Conservation (phyloP, 2,888 invertebrate species). For the Drosophila koepferae region DNA sequence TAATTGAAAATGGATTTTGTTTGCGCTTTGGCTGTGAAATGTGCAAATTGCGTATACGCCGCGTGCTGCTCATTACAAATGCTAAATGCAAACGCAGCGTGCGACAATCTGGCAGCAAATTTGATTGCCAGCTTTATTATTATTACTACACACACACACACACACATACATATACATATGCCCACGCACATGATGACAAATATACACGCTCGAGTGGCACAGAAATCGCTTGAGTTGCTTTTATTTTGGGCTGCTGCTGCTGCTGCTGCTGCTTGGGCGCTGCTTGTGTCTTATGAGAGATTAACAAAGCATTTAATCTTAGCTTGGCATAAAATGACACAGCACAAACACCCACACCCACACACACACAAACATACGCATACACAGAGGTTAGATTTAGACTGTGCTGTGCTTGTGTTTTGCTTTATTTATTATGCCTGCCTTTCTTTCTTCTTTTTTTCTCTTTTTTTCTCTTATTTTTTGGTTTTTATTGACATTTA, state of each 20-base stretch:
- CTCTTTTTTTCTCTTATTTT: slow-evolving; percentile 12
- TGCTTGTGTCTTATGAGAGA: slow-evolving; percentile 55
- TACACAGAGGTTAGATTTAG: slow-evolving; percentile 30
- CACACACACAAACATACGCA: slow-evolving; percentile 20
- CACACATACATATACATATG: background rate
- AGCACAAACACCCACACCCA: slow-evolving; percentile 29
- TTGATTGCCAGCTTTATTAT: slow-evolving; percentile 60
- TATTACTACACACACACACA: slow-evolving; percentile 36
- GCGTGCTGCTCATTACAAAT: slow-evolving; percentile 13
- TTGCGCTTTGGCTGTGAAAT: slow-evolving; percentile 20
- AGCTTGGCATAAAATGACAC: slow-evolving; percentile 62
- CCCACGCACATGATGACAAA: slow-evolving; percentile 13
- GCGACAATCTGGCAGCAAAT: slow-evolving; percentile 51
- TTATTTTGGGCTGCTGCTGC: slow-evolving; percentile 34
- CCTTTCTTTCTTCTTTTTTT: slow-evolving; percentile 10
- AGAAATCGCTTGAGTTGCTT: slow-evolving; percentile 47
- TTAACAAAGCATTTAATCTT: slow-evolving; percentile 77
- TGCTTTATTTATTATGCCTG: slow-evolving; percentile 46
- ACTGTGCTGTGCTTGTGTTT: slow-evolving; percentile 34
- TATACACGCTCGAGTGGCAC: slow-evolving; percentile 19
- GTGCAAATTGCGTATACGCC: slow-evolving; percentile 38
- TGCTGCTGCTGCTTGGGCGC: slow-evolving; percentile 29
- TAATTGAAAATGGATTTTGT: slow-evolving; percentile 52
- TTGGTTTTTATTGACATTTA: slow-evolving; percentile 71
- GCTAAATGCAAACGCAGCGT: slow-evolving; percentile 49